A percentile compares a stretch with the other conserved stretches of the same genome.
phyloP scores from a whole-genome alignment of 1,140 invertebrate species.

The Thalassaphorura encarpata region DNA sequence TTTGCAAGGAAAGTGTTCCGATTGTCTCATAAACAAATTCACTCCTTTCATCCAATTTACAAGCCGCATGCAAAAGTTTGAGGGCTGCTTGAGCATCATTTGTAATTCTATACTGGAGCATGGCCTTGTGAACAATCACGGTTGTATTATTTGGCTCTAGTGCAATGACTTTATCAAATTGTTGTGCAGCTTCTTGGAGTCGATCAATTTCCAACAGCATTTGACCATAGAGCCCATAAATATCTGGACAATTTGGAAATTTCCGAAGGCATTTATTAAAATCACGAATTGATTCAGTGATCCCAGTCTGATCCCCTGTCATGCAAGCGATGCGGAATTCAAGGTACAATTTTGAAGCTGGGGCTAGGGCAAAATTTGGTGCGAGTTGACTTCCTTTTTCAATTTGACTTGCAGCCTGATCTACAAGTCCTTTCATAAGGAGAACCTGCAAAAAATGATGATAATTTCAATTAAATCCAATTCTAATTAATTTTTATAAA shows the following conservation, averaged over 20 bases:
- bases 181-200: constrained; percentile 66
- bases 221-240: constrained; percentile 64
- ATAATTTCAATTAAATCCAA: constrained; percentile 1
- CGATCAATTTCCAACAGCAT: constrained; percentile 67
- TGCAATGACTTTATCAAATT: constrained; percentile 68
- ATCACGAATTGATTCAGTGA: constrained; percentile 71
- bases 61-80: constrained; percentile 65
- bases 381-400: constrained; percentile 12
- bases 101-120: constrained; percentile 71
- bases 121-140: constrained; percentile 66
- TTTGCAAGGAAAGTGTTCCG: constrained; percentile 85
- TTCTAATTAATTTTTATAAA: neutral
- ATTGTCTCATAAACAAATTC: constrained; percentile 91
- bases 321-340: constrained; percentile 6
- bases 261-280: constrained; percentile 47
- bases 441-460: constrained; percentile 12
- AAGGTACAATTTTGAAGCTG: neutral
- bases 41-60: constrained; percentile 80
- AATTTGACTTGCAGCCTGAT: constrained; percentile 41
- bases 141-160: constrained; percentile 77
- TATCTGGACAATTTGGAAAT: constrained; percentile 51
- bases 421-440: constrained; percentile 21
- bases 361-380: constrained; percentile 6
- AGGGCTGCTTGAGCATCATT: constrained; percentile 67
- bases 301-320: constrained; percentile 40